A percentile compares a stretch with the other conserved stretches of the same genome.
These are phyloP conservation scores for Odocoileus hemionus DNA, from an alignment of 2,113 vertebrate species.

Conservation along the genomic window DNA sequence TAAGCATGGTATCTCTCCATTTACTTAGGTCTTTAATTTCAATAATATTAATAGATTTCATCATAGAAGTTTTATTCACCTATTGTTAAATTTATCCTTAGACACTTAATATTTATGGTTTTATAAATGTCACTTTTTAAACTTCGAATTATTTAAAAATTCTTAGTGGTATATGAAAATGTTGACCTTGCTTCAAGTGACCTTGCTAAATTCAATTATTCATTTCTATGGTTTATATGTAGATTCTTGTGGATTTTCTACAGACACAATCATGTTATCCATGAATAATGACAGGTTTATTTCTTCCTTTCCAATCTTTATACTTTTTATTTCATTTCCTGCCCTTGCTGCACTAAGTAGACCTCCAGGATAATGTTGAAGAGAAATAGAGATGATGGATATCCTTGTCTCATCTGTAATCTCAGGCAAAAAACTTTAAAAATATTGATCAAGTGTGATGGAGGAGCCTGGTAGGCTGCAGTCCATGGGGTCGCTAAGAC, in stretches of 20 bases:
- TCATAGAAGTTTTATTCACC: neutral
- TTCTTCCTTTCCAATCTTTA: neutral
- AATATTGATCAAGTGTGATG: neutral
- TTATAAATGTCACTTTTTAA: neutral
- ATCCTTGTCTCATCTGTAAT: neutral
- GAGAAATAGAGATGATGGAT: neutral
- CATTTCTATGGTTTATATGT: neutral
- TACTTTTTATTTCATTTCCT: neutral
- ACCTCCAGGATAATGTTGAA: neutral
- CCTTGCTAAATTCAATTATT: neutral
- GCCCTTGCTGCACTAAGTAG: neutral
- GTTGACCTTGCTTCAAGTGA: neutral
- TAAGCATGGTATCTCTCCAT: neutral
- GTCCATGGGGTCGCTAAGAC: neutral
- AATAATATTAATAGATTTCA: neutral
- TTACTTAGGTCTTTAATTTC: conserved; percentile 3
- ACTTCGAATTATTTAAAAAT: conserved; percentile 11
- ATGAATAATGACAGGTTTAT: neutral
- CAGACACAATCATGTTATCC: neutral
- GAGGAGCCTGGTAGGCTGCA: neutral
- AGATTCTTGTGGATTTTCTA: neutral
- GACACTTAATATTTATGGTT: neutral
- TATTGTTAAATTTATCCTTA: neutral
- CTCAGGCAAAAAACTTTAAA: neutral
- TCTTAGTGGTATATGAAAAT: neutral